Evolutionary conservation across 2,888 invertebrate genomes (phyloP).

Genomic region (Rhamnusium bicolor): DNA sequence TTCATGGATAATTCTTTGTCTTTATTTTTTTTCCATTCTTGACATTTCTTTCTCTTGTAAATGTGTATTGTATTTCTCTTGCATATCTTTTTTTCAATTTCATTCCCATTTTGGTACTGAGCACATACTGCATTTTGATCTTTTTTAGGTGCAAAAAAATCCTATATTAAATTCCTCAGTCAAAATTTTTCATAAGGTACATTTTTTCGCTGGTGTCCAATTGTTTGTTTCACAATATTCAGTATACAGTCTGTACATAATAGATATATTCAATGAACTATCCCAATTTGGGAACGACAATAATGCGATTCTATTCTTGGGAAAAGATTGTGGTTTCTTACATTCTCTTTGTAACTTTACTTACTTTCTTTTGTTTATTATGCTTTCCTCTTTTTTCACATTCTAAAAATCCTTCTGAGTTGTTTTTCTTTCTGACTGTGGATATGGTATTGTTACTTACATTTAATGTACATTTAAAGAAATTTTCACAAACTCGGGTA

Average conservation of each 20-base stretch:
- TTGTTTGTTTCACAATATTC: not conserved
- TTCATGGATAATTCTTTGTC: too few relatives aligned
- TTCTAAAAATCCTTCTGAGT: not conserved
- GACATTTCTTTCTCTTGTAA: too few relatives aligned
- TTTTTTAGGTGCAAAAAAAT: conserved; percentile 1
- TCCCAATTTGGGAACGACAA: conserved; percentile 4
- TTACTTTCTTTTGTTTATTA: conserved; percentile 7
- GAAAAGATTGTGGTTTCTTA: conserved; percentile 7
- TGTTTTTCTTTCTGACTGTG: conserved; percentile 2
- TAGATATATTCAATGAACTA: conserved; percentile 3
- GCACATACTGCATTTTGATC: not conserved
- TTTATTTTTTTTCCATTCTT: too few relatives aligned
- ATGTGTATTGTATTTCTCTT: too few relatives aligned
- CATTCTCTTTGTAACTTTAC: not conserved
- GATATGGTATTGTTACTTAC: not conserved
- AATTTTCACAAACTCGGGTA: conserved; percentile 5
- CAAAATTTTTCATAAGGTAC: not conserved
- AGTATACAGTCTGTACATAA: conserved; percentile 2
- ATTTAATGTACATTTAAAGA: not conserved
- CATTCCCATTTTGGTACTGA: not conserved
- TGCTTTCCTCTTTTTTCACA: conserved; percentile 2
- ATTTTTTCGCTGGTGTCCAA: not conserved
- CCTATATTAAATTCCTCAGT: not conserved
- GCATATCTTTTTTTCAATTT: not conserved
- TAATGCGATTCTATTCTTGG: not conserved